Base-by-base conservation (phyloP, 2,797 vertebrate genomes). In the Propithecus perrieri region DNA sequence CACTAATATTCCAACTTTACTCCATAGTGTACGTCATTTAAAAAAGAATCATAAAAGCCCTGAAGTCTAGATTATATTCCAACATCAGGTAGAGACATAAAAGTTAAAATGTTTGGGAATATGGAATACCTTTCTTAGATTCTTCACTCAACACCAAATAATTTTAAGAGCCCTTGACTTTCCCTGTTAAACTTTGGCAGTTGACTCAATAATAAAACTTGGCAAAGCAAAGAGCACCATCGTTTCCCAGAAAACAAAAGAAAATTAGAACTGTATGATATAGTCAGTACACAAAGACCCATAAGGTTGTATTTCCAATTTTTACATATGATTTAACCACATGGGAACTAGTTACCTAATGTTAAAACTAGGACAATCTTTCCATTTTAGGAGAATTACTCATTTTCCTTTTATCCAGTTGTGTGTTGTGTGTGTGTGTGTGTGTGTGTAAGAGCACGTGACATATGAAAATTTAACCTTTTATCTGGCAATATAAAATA, bases 121-220 rank as follows among this genome's bases (percentile, higher is more conserved):
- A 98, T 97, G 96, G 97, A 61, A 95, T 78, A 98, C 96, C 98
- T 98, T 98, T 98, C 98, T 98, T 98, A 98, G 98, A 97, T 98
- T 98, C 98, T 98, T 99, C 99, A 99, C 98, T 99, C 99, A 99
- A 98, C 99, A 99, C 98, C 98, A 98, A 96, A 99, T 99, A 98
- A 99, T 99, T 99, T 98, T 98, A 98, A 98, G 98, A 97, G 94
- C 96, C 96, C 96, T 98, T 99, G 98, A 99, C 98, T 98, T 98
- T 97, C 98, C 98, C 98, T 98, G 99, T 99, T 98, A 99, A 99
- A 98, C 98, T 98, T 98, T 98, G 98, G 98, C 97, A 98, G 98
- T 98, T 99, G 98, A 98, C 98, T 98, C 98, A 98, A 98, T 98
- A 99, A 99, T 98, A 99, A 98, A 98, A 99, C 98, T 99, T 99